Base-by-base conservation (phyloP, 2,888 invertebrate species). In the Leptinotarsa peninsularis region DNA sequence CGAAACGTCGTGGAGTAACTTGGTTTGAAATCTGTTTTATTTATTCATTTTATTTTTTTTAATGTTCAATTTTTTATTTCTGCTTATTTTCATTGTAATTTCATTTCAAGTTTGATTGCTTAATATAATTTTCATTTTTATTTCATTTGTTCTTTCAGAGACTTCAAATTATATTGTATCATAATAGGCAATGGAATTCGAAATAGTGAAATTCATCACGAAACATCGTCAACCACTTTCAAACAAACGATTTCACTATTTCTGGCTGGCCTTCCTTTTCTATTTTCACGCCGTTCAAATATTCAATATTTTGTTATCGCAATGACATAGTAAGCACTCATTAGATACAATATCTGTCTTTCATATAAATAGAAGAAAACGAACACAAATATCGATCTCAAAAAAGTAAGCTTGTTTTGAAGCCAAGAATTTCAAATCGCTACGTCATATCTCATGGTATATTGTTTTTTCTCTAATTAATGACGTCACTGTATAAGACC, bases 361-460 rank as follows among this genome's bases (percentile, higher is more conserved):
- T 23, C 10, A 13, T 56, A 56, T 58, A 58, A 58, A 58, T 58
- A 58, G 58, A 58, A 56, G 14, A 33, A 33, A 33, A 58, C 15
- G 14, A 58, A 58, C 21, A 58, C 58, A 58, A 58, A 58, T 58
- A 58, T 58, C 58, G 58, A 21, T 58, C 21, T 21, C 2, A 14
- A 23, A 21, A 58, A 58, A 58, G 23, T 58, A 21, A 4, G 21
- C 21, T 58, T 58, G 58, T 23, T 58, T 23, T 21, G 14, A 58
- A 21, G 58, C 58, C 58, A 58, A 58, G 58, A 58, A 58, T 23
- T 58, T 58, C 13, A 23, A 58, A 58, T 58, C 23, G 4, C 23
- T 23, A 58, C 58, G 58, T 58, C 58, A 58, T 27, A 58, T 27
- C 58, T 23, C 58, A 58, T 58, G 58, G 18, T 58, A 23, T 58